Evolutionary conservation across 1,140 invertebrate genomes (phyloP), one percentile per base, ranked within the genome.

Genomic region (Eubasilissa regina): DNA sequence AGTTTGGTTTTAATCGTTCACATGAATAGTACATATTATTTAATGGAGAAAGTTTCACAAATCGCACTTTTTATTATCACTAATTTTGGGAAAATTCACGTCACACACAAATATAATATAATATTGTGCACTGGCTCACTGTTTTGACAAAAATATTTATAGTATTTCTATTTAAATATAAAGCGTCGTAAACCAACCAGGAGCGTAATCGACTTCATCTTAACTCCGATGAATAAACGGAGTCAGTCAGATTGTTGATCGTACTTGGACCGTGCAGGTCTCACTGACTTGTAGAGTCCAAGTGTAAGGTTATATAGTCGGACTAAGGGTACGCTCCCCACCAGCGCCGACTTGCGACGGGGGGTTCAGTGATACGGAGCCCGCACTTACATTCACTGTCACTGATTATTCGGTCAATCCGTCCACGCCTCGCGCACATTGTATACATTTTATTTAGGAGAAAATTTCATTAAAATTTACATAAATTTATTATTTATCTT

Each of bases 171-270:
- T 10, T 53, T 25, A 70, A 48, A 55, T 47, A 70, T 19, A 66
- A 66, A 6, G 25, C 44, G 45, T 58, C 17, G 44, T 44, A 4
- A 60, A 80, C 79, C 48, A 76, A 83, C 81, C 78, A 80, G 55
- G 19, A 80, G 35, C 53, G 64, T 73, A 15, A 83, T 19, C 8
- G 75, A 51, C 75, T 78, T 83, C 81, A 83, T 83, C 45, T 73
- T 82, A 68, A 25, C 74, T 74, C 75, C 73, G 45, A 21, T 44
- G 75, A 19, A 43, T 21, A 44, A 48, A 60, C 55, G 53, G 15
- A 60, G 75, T 11, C 58, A n/a, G 25, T 17, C n/a, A 51, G 62
- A 55, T 12, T 68, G 25, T 17, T 66, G 75, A 17, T 66, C 45
- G 58, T 56, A 13, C 68, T 68, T 53, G 75, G 75, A 77, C 75